Conservation (phyloP, 2,113 vertebrate species). For the Herpetotheres cachinnans region DNA sequence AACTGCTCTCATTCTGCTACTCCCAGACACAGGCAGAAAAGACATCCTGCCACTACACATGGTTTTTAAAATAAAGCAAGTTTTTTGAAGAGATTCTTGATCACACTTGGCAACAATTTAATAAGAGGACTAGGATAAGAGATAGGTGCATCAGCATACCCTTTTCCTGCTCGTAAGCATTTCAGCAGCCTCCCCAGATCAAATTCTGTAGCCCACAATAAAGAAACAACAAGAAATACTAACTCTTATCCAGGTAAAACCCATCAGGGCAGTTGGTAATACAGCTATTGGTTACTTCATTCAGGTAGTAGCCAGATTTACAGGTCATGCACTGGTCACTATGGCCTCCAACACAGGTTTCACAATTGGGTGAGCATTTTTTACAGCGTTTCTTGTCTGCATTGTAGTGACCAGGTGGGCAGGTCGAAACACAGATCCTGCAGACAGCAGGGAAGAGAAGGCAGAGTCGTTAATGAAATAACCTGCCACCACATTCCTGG, state of each 20-base stretch:
- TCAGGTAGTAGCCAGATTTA: conserved; percentile 88
- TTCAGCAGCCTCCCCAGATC: background rate
- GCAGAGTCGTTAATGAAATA: conserved; percentile 28
- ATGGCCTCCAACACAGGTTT: conserved; percentile 91
- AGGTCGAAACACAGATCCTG: conserved; percentile 94
- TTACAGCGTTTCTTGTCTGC: conserved; percentile 95
- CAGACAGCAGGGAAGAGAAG: conserved; percentile 34
- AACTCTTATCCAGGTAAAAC: conserved; percentile 89
- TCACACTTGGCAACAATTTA: background rate
- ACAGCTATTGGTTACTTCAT: conserved; percentile 88
- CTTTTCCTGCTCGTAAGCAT: background rate
- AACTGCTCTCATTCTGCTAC: background rate
- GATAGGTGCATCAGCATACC: background rate
- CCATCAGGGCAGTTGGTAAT: conserved; percentile 83
- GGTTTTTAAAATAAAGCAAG: background rate
- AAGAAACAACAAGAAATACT: conserved; percentile 53
- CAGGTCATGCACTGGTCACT: conserved; percentile 92
- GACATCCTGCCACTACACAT: background rate
- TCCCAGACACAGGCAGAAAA: background rate
- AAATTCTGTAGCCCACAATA: background rate
- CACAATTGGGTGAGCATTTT: conserved; percentile 91
- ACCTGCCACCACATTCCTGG: conserved; percentile 22
- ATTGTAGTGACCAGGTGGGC: conserved; percentile 91
- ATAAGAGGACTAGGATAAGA: background rate
- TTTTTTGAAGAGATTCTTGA: background rate